Evolutionary conservation across 1,140 invertebrate species (phyloP), one percentile per base, ranked within the genome.

Genomic region (Fopius arisanus): DNA sequence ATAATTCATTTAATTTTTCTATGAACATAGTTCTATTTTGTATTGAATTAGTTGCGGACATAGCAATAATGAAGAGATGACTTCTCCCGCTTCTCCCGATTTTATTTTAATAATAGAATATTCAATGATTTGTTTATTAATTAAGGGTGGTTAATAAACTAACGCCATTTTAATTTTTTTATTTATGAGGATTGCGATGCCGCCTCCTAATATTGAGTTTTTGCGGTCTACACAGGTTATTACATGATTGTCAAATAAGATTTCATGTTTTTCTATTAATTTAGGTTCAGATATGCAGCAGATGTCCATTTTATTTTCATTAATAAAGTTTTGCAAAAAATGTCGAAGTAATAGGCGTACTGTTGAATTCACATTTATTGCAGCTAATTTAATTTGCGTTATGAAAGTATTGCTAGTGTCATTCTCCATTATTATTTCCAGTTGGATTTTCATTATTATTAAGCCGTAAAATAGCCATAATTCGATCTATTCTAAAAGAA

Each of bases 91-190:
- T n/a, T n/a, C 5, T 5, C 2, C 0, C 3, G 29, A 16, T 3
- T 0, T 21, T 7, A 87, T 0, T 68, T 73, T 73, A 21, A 73
- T 62, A 89, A 2, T 81, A 82, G n/a, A 86, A 84, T 0, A 87
- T 79, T 5, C 72, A 0, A 73, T 10, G 5, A 67, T 67, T 12
- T 6, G 7, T 26, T 73, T 73, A 21, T 40, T 29, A 0, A 0
- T 1, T 1, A 41, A 67, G n/a, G 41, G 16, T 3, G 71, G 63
- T 1, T 23, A 28, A 3, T 19, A 31, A 4, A 73, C 33, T 1
- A 37, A 3, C 0, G 23, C 19, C 10, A 33, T 59, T 1, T 29
- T 19, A 0, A 72, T 29, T 2, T 33, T 6, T 54, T 67, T 67
- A 48, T 59, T 43, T 9, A 73, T 63, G 1, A 70, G 14, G 9